These are phyloP conservation scores for Apodemia mormo DNA, from an alignment of 2,888 invertebrate genomes.

Conservation along the genomic window DNA sequence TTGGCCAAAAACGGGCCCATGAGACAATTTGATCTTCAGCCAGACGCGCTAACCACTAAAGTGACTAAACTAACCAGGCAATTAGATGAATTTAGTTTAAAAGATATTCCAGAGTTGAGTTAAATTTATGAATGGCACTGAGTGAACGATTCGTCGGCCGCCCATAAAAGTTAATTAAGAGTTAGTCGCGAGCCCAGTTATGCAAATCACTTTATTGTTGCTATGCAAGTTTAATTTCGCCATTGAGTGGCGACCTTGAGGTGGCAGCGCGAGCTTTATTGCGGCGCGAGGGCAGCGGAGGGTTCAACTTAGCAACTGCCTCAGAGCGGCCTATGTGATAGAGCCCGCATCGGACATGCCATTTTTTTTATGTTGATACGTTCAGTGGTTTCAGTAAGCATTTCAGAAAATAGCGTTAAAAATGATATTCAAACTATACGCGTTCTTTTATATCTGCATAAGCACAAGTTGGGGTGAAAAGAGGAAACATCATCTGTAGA, in stretches of 20 bases:
- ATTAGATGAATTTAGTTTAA: too few relatives aligned
- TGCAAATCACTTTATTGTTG: constrained; percentile 66
- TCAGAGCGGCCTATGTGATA: neutral
- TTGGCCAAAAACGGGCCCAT: too few relatives aligned
- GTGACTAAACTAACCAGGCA: neutral
- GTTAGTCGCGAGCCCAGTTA: constrained; percentile 40
- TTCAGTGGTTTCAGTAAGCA: too few relatives aligned
- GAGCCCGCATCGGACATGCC: neutral
- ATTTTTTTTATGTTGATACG: too few relatives aligned
- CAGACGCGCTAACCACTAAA: neutral
- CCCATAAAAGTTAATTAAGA: constrained; percentile 8
- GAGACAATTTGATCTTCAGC: too few relatives aligned
- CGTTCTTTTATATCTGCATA: too few relatives aligned
- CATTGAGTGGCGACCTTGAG: constrained; percentile 40
- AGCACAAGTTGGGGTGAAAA: too few relatives aligned
- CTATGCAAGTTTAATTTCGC: constrained; percentile 53
- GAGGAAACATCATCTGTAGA: too few relatives aligned
- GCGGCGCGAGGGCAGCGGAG: neutral
- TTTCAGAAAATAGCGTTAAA: too few relatives aligned
- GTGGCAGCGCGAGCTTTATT: neutral
- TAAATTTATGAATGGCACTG: neutral
- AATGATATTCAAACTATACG: too few relatives aligned
- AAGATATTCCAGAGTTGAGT: neutral
- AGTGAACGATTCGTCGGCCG: neutral
- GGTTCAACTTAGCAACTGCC: neutral